phyloP scores from a whole-genome alignment of 1,140 invertebrate species.

The Bombus pascuorum region DNA sequence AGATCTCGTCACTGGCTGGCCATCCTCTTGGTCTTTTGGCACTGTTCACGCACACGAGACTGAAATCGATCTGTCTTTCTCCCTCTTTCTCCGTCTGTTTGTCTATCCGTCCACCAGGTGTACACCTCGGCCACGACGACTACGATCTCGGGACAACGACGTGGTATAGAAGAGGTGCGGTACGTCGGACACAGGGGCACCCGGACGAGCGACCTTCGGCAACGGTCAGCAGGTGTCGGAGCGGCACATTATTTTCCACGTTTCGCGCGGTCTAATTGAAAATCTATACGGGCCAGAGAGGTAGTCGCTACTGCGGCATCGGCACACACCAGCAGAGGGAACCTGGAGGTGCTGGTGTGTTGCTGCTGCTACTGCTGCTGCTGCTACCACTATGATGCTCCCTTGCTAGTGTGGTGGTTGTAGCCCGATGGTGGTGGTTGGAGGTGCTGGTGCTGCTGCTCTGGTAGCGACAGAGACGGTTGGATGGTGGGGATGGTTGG shows the following conservation, averaged over 20 bases:
- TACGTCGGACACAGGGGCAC: not conserved
- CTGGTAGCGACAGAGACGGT: not conserved
- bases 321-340: conserved; percentile 42
- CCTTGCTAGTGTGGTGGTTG: conserved; percentile 4
- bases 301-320: conserved; percentile 65
- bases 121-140: not conserved
- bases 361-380: conserved; percentile 24
- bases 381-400: conserved; percentile 5
- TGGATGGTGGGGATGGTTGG: too few relatives aligned
- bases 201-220: conserved; percentile 39
- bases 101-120: not conserved
- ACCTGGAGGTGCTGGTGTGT: conserved; percentile 35
- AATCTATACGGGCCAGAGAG: conserved; percentile 64
- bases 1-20: conserved; percentile 32
- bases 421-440: not conserved
- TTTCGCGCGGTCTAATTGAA: conserved; percentile 65
- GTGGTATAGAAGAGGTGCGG: not conserved
- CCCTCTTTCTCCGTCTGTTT: not conserved
- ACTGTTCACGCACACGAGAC: conserved; percentile 23
- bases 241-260: conserved; percentile 58
- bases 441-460: conserved; percentile 10
- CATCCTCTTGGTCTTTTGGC: conserved; percentile 17
- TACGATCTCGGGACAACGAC: not conserved
- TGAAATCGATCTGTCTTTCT: conserved; percentile 42
- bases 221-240: conserved; percentile 42